phyloP scores from a whole-genome alignment of 2,888 invertebrate genomes.

The Shargacucullia verbasci region DNA sequence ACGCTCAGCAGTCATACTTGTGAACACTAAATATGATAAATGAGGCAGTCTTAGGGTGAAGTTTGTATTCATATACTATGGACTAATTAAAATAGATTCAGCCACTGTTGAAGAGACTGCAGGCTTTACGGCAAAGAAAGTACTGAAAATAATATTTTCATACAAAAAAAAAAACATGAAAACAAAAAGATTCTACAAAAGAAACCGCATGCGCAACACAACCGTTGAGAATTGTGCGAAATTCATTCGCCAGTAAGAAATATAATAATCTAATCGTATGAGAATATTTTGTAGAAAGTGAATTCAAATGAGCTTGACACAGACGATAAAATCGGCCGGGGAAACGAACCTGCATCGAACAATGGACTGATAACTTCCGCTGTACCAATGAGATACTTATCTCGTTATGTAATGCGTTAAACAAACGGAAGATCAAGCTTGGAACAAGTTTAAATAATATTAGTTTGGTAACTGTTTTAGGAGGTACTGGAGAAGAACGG shows the following conservation, averaged over 20 bases:
- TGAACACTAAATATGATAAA: too few species aligned
- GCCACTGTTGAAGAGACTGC: too few species aligned
- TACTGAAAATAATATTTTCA: too few species aligned
- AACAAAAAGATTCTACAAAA: not conserved
- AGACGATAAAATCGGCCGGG: conserved; percentile 56
- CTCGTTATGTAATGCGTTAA: conserved; percentile 41
- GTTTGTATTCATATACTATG: too few species aligned
- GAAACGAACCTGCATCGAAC: conserved; percentile 61
- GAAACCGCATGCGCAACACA: not conserved
- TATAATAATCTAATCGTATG: conserved; percentile 45
- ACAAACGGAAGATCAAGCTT: conserved; percentile 3
- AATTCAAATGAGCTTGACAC: conserved; percentile 52
- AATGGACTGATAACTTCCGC: conserved; percentile 64
- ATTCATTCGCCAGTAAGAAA: not conserved
- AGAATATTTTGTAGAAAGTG: conserved; percentile 60
- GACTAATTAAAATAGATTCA: too few species aligned
- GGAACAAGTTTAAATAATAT: conserved; percentile 3
- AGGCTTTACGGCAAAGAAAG: too few species aligned
- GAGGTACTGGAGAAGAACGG: too few species aligned
- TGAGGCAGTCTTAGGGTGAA: too few species aligned
- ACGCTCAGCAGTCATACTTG: too few species aligned
- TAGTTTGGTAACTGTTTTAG: too few species aligned
- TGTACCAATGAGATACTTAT: conserved; percentile 51
- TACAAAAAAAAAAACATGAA: too few species aligned
- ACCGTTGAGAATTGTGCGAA: not conserved